phyloP scores from a whole-genome alignment of 2,797 vertebrate species.

The Rhincodon typus region DNA sequence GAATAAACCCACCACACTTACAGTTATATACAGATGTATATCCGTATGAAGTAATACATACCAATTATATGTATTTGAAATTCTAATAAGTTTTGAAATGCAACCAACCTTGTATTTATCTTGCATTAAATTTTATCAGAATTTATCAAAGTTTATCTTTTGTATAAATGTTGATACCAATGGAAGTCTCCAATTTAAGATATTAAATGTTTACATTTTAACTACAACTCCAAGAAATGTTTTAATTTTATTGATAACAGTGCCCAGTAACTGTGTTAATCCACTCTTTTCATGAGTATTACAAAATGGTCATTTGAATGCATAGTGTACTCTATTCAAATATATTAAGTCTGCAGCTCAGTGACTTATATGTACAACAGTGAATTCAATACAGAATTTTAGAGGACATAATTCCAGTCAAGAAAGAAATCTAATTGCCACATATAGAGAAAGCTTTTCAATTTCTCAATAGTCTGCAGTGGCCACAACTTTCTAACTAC shows the following conservation, averaged over 20 bases:
- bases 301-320: background rate
- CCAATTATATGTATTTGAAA: background rate
- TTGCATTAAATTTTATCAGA: background rate
- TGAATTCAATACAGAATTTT: background rate
- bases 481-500: background rate
- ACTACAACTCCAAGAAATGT: background rate
- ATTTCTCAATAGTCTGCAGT: background rate
- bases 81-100: background rate
- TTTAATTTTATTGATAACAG: background rate
- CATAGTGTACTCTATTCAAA: background rate
- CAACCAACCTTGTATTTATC: background rate
- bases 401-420: background rate
- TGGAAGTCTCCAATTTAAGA: background rate
- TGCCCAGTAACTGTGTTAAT: background rate
- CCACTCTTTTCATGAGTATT: background rate
- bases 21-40: background rate
- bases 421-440: background rate
- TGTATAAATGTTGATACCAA: background rate
- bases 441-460: background rate
- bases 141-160: background rate
- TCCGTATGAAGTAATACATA: background rate
- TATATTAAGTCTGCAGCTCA: background rate
- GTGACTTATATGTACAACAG: background rate
- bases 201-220: background rate
- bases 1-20: too few relatives aligned